Evolutionary conservation across 2,797 vertebrate species (phyloP), one percentile per base, ranked within the genome.

Genomic region (Miichthys miiuy): DNA sequence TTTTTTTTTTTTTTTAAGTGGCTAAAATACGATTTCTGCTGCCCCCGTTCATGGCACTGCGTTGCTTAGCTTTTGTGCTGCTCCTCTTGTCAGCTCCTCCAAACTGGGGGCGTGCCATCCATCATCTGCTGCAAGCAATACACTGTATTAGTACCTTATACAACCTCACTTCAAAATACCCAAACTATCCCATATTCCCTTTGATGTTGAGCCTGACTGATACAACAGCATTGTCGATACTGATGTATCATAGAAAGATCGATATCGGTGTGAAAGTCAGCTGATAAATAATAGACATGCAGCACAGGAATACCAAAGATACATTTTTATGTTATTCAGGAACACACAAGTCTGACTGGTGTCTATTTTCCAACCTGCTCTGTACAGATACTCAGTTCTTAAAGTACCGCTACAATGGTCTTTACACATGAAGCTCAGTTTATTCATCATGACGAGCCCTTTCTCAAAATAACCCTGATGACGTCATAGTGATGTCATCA

Each of bases 261-360:
- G 0, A 38, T 47, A 56, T 52, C n/a, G 4, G 13, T 2, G 10
- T 73, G 63, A 68, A 67, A 66, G 42, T 60, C 25, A 68, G 38
- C 14, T 1, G n/a, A 48, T 52, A 38, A 41, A 47, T 50, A 17
- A 68, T 16, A 56, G 44, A 42, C 38, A 27, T 65, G 11, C 18
- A 55, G 54, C 14, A 54, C 23, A 41, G 18, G 55, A 50, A 73
- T 55, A n/a, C 11, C 44, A 52, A 50, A 51, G 14, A 41, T 44
- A 25, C 48, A 14, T 54, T 70, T 70, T 67, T 1, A 69, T 3
- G 12, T 58, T 64, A 46, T 63, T 76, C 10, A 38, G 14, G n/a
- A 52, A 41, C 30, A 61, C 0, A 3, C 16, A 34, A 38, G 61
- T 67, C 23, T 44, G 46, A 52, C 14, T 34, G 7, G 23, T 54